Evolutionary conservation across 2,888 invertebrate genomes (phyloP), one percentile per base, ranked within the genome.

Genomic region (Caenorhabditis wallacei): DNA sequence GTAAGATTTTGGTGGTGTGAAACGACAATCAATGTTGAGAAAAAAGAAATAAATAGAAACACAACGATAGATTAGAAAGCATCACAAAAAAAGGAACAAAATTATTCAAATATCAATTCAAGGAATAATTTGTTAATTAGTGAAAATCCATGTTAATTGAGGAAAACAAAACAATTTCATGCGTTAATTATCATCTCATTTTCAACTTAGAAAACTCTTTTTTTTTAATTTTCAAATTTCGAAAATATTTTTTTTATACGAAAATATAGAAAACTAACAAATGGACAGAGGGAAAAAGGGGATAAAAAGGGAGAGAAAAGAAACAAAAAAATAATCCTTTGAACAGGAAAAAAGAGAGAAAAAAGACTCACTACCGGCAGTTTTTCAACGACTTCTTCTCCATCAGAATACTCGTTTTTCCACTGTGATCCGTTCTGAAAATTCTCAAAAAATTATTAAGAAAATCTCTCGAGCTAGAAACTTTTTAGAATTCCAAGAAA

Each of bases 341-440:
- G 8, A 30, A 30, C 30, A 30, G 30, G 30, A 30, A n/a, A 22
- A 68, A 51, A 75, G 30, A 37, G 22, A 7, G 1, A 16, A 13
- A 43, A 61, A 43, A 16, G 22, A 80, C 80, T 61, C 30, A 80
- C 80, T 72, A 74, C 72, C 46, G 72, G 68, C 24, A 80, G 59
- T 16, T 72, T 80, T 35, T 80, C 72, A 8, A 46, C 61, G 1
- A 68, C 40, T 20, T 53, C 66, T 40, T 72, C 66, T 1, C 53
- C 72, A 61, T 74, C 66, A 53, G 80, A 80, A 51, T 80, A 71
- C 18, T 80, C 80, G 72, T 66, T 72, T 48, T 59, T 80, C 80
- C 80, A 80, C 35, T 72, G 63, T 13, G 61, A 54, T 35, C 63
- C 35, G 53, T 57, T 71, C 80, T 80, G 80, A n/a, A 80, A 66